These are phyloP conservation scores for Coreius guichenoti DNA, from an alignment of 2,797 vertebrate species.

Conservation along the genomic window DNA sequence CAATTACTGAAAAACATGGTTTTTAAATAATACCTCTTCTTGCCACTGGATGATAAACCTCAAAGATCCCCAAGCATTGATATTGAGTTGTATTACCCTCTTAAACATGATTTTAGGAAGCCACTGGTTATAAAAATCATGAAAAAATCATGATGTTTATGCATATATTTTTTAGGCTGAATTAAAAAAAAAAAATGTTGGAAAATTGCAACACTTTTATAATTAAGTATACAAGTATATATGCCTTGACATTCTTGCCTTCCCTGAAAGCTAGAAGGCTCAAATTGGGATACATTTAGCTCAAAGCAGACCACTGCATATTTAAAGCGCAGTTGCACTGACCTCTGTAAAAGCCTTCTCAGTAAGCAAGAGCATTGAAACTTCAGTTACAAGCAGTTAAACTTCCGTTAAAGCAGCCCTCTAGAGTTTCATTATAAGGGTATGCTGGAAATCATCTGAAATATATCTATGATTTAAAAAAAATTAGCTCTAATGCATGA, in stretches of 20 bases:
- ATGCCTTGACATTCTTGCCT: not conserved
- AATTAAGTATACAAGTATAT: constrained; percentile 2
- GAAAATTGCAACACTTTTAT: not conserved
- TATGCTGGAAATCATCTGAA: not conserved
- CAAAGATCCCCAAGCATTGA: not conserved
- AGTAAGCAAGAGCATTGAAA: not conserved
- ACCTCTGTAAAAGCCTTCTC: not conserved
- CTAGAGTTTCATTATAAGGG: not conserved
- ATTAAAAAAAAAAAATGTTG: not conserved
- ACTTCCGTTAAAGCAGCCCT: not conserved
- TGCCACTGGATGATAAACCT: not conserved
- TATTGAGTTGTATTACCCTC: not conserved
- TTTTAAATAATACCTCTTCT: not conserved
- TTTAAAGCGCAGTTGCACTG: not conserved
- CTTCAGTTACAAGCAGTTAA: not conserved
- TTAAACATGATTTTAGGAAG: constrained; percentile 13
- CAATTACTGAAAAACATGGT: constrained; percentile 6
- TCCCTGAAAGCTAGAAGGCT: not conserved
- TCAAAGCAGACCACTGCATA: constrained; percentile 6
- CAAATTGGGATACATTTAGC: constrained; percentile 17
- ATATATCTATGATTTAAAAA: not conserved
- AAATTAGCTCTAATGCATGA: not conserved
- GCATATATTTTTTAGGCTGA: not conserved
- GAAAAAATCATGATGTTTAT: constrained; percentile 8
- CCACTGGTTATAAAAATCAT: not conserved